Evolutionary conservation across 2,888 invertebrate genomes (phyloP).

Genomic region (Apamea sordens): DNA sequence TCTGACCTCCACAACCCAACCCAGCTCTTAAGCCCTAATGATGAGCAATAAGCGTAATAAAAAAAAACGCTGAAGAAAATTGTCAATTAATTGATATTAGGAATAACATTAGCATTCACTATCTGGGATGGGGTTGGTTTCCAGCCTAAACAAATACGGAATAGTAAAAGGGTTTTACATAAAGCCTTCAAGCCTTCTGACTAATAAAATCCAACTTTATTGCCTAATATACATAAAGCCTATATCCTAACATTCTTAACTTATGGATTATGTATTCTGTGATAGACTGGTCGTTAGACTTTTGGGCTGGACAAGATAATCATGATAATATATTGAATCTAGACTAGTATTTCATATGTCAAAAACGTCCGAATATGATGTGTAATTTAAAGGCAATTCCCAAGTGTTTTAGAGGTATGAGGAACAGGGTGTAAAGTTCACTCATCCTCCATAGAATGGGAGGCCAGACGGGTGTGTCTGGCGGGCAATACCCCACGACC

Average conservation of each 20-base stretch:
- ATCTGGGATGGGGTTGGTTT: not conserved
- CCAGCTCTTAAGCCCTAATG: not conserved
- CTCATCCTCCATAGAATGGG: too few relatives aligned
- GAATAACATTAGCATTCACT: not conserved
- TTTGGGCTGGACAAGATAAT: not conserved
- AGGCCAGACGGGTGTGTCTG: too few relatives aligned
- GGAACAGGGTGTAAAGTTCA: too few relatives aligned
- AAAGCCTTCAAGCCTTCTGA: slow-evolving; percentile 1
- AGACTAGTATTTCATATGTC: not conserved
- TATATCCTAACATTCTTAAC: not conserved
- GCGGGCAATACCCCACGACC: too few relatives aligned
- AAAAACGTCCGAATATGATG: not conserved
- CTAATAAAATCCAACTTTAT: not conserved
- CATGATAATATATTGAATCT: not conserved
- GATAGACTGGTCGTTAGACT: not conserved
- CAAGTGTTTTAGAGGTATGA: not conserved
- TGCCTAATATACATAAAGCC: slow-evolving; percentile 5
- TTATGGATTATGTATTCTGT: not conserved
- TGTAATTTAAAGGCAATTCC: not conserved
- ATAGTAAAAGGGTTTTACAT: not conserved
- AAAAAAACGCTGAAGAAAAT: not conserved
- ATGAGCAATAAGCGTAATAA: not conserved
- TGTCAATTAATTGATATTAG: not conserved
- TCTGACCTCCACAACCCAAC: too few relatives aligned
- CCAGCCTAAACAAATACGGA: not conserved